A percentile compares a stretch with the other conserved stretches of the same genome.
phyloP scores from a whole-genome alignment of 2,888 invertebrate genomes.

The Ochropleura leucogaster region DNA sequence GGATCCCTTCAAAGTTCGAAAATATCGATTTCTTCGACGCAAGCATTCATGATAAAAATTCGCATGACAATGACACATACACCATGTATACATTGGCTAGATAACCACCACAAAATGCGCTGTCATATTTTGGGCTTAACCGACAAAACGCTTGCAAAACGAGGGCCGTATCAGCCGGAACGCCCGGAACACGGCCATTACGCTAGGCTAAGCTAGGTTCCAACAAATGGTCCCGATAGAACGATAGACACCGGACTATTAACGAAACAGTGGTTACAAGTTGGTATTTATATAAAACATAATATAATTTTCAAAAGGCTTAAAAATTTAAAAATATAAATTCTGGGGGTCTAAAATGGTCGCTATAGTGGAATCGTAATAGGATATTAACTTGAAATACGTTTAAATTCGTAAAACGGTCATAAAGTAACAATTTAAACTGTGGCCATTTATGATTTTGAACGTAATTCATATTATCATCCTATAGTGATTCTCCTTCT shows the following conservation, averaged over 20 bases:
- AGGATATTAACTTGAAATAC: no score
- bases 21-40: neutral
- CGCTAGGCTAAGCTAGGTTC: constrained; percentile 27
- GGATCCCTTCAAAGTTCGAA: neutral
- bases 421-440: no score
- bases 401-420: no score
- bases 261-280: neutral
- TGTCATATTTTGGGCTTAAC: constrained; percentile 38
- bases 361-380: no score
- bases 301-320: no score
- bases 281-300: neutral
- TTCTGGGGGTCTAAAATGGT: no score
- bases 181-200: constrained; percentile 44
- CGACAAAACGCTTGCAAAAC: constrained; percentile 38
- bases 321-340: no score
- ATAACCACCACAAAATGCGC: constrained; percentile 23
- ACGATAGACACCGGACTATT: constrained; percentile 13
- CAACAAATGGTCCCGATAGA: constrained; percentile 32
- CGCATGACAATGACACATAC: neutral
- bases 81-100: neutral
- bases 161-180: constrained; percentile 46
- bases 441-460: no score
- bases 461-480: neutral
- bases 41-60: neutral
- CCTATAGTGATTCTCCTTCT: neutral